Base-by-base conservation (phyloP, 2,113 vertebrate genomes). In the Steatornis caripensis region DNA sequence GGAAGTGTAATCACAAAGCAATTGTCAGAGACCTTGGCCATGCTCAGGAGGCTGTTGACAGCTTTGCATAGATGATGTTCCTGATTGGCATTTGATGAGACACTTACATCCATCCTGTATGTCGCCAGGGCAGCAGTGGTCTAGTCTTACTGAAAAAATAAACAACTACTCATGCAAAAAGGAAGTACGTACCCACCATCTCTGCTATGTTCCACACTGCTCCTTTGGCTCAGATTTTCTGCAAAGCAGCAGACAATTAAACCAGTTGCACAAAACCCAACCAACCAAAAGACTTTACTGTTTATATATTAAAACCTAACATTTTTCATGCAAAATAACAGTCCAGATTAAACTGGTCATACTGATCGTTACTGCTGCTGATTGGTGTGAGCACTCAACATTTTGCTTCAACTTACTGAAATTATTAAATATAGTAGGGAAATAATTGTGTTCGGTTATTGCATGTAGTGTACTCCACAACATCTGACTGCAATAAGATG, bases 91-190 rank as follows among this genome's bases (percentile, higher is more conserved):
- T 57, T 41, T 57, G 30, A 2, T 51, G 46, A 57, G 41, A 29
- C 8, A 1, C 26, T 1, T 12, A 2, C 20, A 17, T 39, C 34
- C 30, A 18, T 49, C 36, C 66, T 51, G 0, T 39, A 16, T 74
- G 54, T 60, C 45, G 34, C 5, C 21, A 18, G 54, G 49, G 9
- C 32, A 74, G 37, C 34, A 60, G 21, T 36, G 29, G 16, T 65
- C 70, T 23, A 10, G 48, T 34, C 51, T 51, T 66, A 34, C 20
- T 9, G n/a, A 32, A 61, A 80, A 39, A 39, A 43, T 37, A 15
- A 34, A 15, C 5, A 22, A n/a, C 32, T 18, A 37, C 26, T 22
- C 8, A 21, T 61, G 72, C 48, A 14, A 43, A 68, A 54, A 53
- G 9, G 53, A 86, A 51, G 37, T 55, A 16, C 0, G 0, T 54